A percentile compares a stretch with the other conserved stretches of the same genome.
phyloP scores from a whole-genome alignment of 2,797 vertebrate genomes.

The Anguilla anguilla region DNA sequence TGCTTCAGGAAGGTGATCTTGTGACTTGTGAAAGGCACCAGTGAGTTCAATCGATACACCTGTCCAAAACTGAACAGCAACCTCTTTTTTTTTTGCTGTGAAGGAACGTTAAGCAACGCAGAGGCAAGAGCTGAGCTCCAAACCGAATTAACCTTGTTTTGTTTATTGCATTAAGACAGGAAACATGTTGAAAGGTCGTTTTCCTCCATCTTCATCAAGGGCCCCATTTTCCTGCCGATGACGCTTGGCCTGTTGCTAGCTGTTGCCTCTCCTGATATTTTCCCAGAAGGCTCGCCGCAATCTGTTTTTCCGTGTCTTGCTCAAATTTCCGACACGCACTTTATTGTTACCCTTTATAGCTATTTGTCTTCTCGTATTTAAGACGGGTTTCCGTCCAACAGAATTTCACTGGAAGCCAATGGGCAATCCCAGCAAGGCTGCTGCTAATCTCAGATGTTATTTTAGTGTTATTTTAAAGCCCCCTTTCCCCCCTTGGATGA shows the following conservation, averaged over 20 bases:
- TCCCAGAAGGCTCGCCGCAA: conserved; percentile 54
- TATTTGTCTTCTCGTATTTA: conserved; percentile 72
- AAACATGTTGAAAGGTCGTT: neutral
- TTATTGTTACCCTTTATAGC: conserved; percentile 68
- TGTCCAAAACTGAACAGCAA: neutral
- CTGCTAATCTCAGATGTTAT: conserved; percentile 60
- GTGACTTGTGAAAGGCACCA: neutral
- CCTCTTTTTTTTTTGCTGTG: neutral
- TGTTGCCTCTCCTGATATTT: conserved; percentile 36
- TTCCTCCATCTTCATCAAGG: conserved; percentile 11
- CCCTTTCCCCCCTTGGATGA: conserved; percentile 36
- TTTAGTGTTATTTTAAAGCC: conserved; percentile 25
- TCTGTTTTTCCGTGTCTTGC: conserved; percentile 62
- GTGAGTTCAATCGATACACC: neutral
- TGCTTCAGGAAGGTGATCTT: neutral
- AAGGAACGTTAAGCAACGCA: neutral
- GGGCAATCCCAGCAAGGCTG: conserved; percentile 61
- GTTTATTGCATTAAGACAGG: neutral
- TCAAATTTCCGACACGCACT: conserved; percentile 65
- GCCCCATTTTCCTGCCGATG: conserved; percentile 15
- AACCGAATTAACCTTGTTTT: neutral
- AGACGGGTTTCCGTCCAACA: conserved; percentile 65
- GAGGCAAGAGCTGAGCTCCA: neutral
- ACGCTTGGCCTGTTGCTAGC: conserved; percentile 27
- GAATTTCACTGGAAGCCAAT: conserved; percentile 62